Conservation (phyloP, 2,113 vertebrate species). For the Cololabis saira region DNA sequence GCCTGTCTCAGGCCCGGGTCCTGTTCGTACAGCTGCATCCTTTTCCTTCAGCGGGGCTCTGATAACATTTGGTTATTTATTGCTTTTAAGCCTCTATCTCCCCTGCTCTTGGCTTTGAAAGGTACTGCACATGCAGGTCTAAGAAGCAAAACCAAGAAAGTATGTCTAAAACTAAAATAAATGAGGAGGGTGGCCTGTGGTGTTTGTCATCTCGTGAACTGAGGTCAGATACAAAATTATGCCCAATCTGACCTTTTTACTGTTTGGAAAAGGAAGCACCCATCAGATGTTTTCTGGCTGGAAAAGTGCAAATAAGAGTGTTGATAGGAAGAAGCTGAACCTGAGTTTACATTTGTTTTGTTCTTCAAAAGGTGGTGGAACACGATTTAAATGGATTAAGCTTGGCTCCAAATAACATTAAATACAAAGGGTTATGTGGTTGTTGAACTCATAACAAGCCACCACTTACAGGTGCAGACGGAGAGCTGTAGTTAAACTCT, state of each 20-base stretch:
- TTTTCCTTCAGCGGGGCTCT: slow-evolving; percentile 82
- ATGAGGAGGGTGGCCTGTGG: slow-evolving; percentile 21
- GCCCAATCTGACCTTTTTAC: slow-evolving; percentile 47
- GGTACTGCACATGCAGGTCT: slow-evolving; percentile 67
- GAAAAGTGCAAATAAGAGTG: slow-evolving; percentile 60
- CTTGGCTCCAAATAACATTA: neutral
- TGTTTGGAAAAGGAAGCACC: slow-evolving; percentile 56
- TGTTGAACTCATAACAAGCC: slow-evolving; percentile 16
- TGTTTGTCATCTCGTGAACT: slow-evolving; percentile 56
- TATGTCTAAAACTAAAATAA: slow-evolving; percentile 65
- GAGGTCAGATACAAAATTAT: slow-evolving; percentile 56
- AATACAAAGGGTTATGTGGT: slow-evolving; percentile 1
- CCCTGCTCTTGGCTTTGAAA: slow-evolving; percentile 77
- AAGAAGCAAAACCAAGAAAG: slow-evolving; percentile 66
- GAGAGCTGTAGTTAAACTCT: slow-evolving; percentile 54
- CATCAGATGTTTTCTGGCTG: slow-evolving; percentile 48
- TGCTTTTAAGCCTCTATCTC: slow-evolving; percentile 79
- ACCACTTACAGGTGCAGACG: slow-evolving; percentile 11
- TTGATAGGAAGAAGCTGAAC: slow-evolving; percentile 44
- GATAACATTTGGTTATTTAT: slow-evolving; percentile 87
- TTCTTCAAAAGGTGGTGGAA: slow-evolving; percentile 15
- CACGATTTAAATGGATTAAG: slow-evolving; percentile 6
- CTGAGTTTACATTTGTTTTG: slow-evolving; percentile 10
- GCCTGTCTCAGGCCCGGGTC: slow-evolving; percentile 72
- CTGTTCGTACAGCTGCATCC: slow-evolving; percentile 86